Base-by-base conservation (phyloP, 2,888 invertebrate species). In the Drosophila differens region DNA sequence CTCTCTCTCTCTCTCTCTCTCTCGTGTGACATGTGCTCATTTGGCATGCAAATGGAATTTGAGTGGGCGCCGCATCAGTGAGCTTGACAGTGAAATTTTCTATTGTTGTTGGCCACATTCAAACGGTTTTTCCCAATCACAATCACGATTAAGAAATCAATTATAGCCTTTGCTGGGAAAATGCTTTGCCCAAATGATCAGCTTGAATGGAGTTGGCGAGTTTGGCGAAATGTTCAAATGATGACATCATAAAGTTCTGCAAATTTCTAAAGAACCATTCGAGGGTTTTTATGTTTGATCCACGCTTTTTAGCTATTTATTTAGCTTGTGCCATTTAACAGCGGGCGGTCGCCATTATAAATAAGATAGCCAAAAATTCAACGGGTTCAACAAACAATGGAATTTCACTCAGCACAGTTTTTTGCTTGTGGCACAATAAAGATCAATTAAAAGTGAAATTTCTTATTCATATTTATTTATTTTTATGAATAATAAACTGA, bases 371-470 rank as follows among this genome's bases (percentile, higher is more conserved):
- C 19, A 52, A 60, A 60, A 73, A 72, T 74, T 73, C 61, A 61
- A n/a, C 25, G 66, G 80, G 68, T 65, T 41, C 52, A 60, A 25
- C 35, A 60, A 49, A 47, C 69, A 28, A 44, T 39, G 41, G 63
- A 75, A 79, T 85, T 79, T 85, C 74, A 63, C 70, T 70, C 57
- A 28, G 12, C 58, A 49, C 65, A 70, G 66, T 60, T 53, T 67
- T 51, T 70, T 70, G 65, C 52, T 65, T 79, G 66, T 59, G 59
- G 28, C 68, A 73, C 74, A 77, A 77, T 79, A 70, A 85, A 87
- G 76, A 90, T 85, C 90, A 88, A 87, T 87, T 87, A 87, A 90
- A 82, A 78, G 73, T 64, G 72, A 82, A 82, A 89, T 79, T 79
- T 61, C 28, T 14, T 63, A 37, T 61, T 44, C 60, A 74, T 66